Conservation (phyloP, 2,113 vertebrate species). For the Phoenicopterus ruber region DNA sequence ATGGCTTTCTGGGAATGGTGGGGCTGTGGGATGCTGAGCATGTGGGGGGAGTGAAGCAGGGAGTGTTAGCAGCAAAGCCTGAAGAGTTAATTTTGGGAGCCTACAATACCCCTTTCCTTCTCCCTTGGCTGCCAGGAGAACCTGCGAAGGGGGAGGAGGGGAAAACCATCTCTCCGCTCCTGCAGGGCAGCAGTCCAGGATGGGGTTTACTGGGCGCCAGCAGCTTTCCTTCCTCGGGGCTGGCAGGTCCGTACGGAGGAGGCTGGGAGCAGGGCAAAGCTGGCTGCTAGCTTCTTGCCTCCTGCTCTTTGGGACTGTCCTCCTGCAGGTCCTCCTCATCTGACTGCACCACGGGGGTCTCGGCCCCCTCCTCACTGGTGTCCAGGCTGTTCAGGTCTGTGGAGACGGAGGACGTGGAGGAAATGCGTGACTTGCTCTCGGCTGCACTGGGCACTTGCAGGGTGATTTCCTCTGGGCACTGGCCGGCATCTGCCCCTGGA, state of each 20-base stretch:
- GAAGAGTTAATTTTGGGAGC: slow-evolving; percentile 54
- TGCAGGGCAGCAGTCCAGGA: slow-evolving; percentile 13
- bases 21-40: neutral
- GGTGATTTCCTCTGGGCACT: slow-evolving; percentile 72
- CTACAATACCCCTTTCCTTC: slow-evolving; percentile 13
- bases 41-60: neutral
- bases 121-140: neutral
- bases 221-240: neutral
- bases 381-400: slow-evolving; percentile 83
- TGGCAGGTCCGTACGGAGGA: slow-evolving; percentile 6
- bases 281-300: slow-evolving; percentile 70
- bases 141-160: neutral
- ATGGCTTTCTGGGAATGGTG: neutral
- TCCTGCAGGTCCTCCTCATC: slow-evolving; percentile 85
- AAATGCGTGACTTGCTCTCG: slow-evolving; percentile 79
- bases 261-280: slow-evolving; percentile 2
- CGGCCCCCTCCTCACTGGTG: slow-evolving; percentile 76
- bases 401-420: slow-evolving; percentile 84
- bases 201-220: neutral
- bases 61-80: slow-evolving; percentile 68
- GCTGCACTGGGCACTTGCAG: slow-evolving; percentile 58
- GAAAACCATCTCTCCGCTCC: neutral
- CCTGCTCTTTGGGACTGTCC: slow-evolving; percentile 72
- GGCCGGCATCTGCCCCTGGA: slow-evolving; percentile 55
- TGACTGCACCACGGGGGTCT: slow-evolving; percentile 87